Conservation (phyloP, 2,113 vertebrate species). For the Geococcyx californianus region DNA sequence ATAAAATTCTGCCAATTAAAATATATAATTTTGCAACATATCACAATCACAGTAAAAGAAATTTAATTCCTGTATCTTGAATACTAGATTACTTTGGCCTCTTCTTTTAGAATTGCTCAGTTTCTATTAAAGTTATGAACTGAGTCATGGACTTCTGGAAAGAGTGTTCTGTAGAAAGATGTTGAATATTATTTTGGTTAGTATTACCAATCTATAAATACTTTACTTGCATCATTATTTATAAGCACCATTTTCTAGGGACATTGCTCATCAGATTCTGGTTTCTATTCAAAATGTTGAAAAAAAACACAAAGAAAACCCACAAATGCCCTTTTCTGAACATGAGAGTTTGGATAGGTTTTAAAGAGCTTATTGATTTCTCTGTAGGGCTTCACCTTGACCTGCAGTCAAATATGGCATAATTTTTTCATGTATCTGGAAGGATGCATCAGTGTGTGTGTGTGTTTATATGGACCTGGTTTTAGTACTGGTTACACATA, state of each 20-base stretch:
- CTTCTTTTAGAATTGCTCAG: background rate
- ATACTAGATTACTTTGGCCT: background rate
- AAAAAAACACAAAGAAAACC: rapidly evolving
- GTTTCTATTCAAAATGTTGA: background rate
- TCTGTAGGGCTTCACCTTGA: background rate
- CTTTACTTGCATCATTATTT: background rate
- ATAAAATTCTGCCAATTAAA: background rate
- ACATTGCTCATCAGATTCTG: background rate
- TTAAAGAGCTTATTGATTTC: background rate
- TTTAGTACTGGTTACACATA: background rate
- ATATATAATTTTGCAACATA: background rate
- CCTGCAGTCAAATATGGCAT: background rate
- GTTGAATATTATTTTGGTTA: background rate
- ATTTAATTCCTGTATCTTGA: background rate
- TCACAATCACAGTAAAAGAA: background rate
- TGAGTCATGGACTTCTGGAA: background rate
- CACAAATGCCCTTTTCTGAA: background rate
- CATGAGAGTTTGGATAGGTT: background rate
- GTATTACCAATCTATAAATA: background rate
- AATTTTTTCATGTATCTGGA: background rate
- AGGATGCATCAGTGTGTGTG: background rate
- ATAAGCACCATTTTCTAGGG: background rate
- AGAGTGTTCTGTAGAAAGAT: background rate
- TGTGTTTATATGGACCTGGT: background rate
- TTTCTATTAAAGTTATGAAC: background rate